These are phyloP conservation scores for Anser cygnoides DNA, from an alignment of 2,113 vertebrate genomes.

Conservation along the genomic window DNA sequence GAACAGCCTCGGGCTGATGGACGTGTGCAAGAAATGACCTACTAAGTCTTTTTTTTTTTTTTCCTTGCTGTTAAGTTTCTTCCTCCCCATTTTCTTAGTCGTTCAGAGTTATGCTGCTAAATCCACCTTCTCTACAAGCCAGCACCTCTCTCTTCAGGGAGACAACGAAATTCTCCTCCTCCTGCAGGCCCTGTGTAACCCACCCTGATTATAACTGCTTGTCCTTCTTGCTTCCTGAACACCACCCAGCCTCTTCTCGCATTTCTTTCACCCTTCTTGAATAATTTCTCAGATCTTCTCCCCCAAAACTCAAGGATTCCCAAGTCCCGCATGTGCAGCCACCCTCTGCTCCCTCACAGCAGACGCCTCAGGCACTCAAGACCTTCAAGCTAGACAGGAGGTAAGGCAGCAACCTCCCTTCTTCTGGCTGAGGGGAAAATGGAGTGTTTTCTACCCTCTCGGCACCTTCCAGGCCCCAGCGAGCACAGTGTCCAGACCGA, in stretches of 20 bases:
- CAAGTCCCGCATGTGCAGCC: background rate
- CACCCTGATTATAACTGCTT: rapidly evolving
- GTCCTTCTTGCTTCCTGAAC: background rate
- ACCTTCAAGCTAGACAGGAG: background rate
- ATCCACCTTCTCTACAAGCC: background rate
- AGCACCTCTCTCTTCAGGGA: background rate
- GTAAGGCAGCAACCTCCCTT: background rate
- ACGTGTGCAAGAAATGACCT: background rate
- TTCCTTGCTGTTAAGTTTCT: background rate
- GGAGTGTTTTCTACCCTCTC: background rate
- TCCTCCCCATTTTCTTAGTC: background rate
- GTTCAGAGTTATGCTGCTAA: background rate
- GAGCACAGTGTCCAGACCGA: rapidly evolving
- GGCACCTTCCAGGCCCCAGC: background rate
- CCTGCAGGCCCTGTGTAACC: background rate
- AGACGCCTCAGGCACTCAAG: rapidly evolving
- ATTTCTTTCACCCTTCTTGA: background rate
- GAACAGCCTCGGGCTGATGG: background rate
- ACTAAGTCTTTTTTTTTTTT: background rate
- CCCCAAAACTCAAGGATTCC: background rate
- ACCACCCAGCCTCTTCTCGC: background rate
- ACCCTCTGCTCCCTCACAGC: background rate
- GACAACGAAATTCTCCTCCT: background rate
- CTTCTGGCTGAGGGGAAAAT: background rate
- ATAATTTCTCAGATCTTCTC: background rate